Evolutionary conservation across 2,888 invertebrate species (phyloP).

Genomic region (Machimus atricapillus): DNA sequence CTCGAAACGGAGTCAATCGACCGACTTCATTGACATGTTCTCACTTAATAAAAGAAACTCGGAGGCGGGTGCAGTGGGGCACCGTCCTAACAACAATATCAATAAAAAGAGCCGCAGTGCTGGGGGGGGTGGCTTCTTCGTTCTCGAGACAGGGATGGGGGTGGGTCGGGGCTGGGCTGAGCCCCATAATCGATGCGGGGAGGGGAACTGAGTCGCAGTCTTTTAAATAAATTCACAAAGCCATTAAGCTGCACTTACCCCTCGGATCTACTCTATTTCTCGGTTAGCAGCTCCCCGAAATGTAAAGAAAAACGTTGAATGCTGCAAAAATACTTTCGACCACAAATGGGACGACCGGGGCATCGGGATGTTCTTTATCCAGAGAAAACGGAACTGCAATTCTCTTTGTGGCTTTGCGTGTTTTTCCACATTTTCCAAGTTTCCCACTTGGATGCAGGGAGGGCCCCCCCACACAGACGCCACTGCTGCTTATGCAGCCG

Average conservation of each 20-base stretch:
- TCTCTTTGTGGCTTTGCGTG: slow-evolving; percentile 41
- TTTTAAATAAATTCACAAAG: slow-evolving; percentile 32
- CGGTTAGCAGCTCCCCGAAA: slow-evolving; percentile 19
- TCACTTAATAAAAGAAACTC: neutral
- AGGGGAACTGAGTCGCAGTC: slow-evolving; percentile 2
- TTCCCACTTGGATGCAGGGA: slow-evolving; percentile 29
- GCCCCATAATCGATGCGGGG: slow-evolving; percentile 9
- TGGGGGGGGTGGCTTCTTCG: neutral
- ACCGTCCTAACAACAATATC: neutral
- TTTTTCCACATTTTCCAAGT: slow-evolving; percentile 39
- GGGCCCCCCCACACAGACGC: slow-evolving; percentile 15
- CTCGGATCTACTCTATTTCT: slow-evolving; percentile 28
- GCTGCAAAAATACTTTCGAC: slow-evolving; percentile 37
- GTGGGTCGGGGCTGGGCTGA: neutral
- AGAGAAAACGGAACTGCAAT: slow-evolving; percentile 38
- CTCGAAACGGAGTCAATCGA: neutral
- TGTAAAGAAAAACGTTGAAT: slow-evolving; percentile 29
- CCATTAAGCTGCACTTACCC: slow-evolving; percentile 37
- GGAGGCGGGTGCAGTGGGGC: neutral
- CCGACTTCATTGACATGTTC: neutral
- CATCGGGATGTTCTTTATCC: slow-evolving; percentile 38
- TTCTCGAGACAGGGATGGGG: neutral
- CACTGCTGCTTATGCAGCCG: neutral
- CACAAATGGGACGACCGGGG: slow-evolving; percentile 33
- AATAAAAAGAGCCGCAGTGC: neutral